Evolutionary conservation across 2,797 vertebrate species (phyloP), one percentile per base, ranked within the genome.

Genomic region (Takifugu ocellatus): DNA sequence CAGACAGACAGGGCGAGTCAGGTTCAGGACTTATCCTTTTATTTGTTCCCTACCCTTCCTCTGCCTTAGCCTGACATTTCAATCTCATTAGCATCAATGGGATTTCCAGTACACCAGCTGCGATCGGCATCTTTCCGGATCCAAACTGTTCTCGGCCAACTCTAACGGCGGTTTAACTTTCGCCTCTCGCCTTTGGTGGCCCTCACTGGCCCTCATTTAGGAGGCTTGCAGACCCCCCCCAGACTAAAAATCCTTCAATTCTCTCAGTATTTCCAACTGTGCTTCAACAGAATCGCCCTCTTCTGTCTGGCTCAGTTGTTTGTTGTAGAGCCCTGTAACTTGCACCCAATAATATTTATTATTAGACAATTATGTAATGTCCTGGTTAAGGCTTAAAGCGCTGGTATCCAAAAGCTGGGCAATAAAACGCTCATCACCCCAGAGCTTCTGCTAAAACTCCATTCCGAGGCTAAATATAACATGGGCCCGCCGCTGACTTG

Each of bases 31-130:
- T 82, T 48, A 86, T 80, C 83, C 76, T 62, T 73, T 83, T 76
- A 82, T 66, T 67, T 69, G 58, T 79, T 73, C 54, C 54, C 27
- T 11, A 67, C 56, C 26, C 3, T 49, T 44, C 45, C 5, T 54
- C 51, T 43, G 21, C 56, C 58, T 29, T 74, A 68, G 77, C 21
- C 45, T 48, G 58, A 56, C 54, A 65, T 70, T 64, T 61, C 56
- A 77, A 84, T 76, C 77, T 74, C 66, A 72, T 83, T 84, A 81
- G 42, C 66, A 61, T 64, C 44, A 81, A 84, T 69, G 21, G 63
- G 82, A 85, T 82, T 81, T 79, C 25, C 67, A 4, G 46, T 5
- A 7, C 2, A 58, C 49, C 58, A 55, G 67, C 58, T 55, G 61
- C 17, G 61, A 49, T 25, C 0, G 3, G 57, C 51, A 54, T 43